Evolutionary conservation across 1,140 invertebrate species (phyloP).

Genomic region (Uloborus diversus): DNA sequence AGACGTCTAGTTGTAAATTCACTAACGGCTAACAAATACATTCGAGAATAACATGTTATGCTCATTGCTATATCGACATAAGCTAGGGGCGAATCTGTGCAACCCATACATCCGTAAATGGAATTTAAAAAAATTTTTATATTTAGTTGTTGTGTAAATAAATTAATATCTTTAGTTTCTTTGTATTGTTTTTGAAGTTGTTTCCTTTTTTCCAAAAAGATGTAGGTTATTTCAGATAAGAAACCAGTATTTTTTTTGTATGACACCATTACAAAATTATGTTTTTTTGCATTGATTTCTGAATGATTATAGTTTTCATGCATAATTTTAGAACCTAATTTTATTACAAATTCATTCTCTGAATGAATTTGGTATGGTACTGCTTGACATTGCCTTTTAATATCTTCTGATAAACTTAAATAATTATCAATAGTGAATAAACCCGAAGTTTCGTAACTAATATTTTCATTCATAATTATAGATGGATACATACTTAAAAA

Average conservation of each 20-base stretch:
- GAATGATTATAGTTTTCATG: constrained; percentile 5
- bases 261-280: constrained; percentile 2
- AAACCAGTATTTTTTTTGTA: constrained; percentile 9
- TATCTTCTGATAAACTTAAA: neutral
- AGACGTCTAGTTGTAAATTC: neutral
- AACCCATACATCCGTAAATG: constrained; percentile 15
- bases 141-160: constrained; percentile 17
- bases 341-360: constrained; percentile 12
- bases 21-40: constrained; percentile 16
- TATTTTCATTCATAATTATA: constrained; percentile 17
- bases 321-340: neutral
- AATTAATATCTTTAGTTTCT: constrained; percentile 1
- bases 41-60: constrained; percentile 11
- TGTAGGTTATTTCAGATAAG: neutral
- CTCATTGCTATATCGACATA: constrained; percentile 25
- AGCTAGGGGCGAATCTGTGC: neutral
- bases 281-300: neutral
- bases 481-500: constrained; percentile 26
- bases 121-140: constrained; percentile 31
- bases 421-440: neutral
- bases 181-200: neutral
- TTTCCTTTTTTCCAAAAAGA: constrained; percentile 16
- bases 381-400: neutral
- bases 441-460: neutral
- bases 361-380: constrained; percentile 6